These are phyloP conservation scores for Helicolenus hilgendorfi DNA, from an alignment of 2,797 vertebrate genomes.

Conservation along the genomic window DNA sequence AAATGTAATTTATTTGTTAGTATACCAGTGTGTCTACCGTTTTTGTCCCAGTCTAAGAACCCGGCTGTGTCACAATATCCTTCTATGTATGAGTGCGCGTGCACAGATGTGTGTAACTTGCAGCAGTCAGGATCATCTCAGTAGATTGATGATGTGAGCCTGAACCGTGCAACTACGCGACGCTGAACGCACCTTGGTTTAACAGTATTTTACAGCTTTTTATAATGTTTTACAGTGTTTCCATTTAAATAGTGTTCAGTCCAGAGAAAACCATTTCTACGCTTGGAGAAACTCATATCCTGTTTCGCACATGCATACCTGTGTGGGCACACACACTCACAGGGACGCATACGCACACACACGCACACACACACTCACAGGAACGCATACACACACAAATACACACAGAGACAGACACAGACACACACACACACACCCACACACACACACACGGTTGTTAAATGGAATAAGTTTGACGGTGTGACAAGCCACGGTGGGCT, in stretches of 20 bases:
- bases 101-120: not conserved
- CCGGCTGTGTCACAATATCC: not conserved
- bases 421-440: not conserved
- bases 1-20: too few species aligned
- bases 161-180: slow-evolving; percentile 48
- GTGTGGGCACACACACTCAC: not conserved
- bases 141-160: slow-evolving; percentile 67
- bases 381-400: fast-evolving
- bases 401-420: not conserved
- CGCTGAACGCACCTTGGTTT: slow-evolving; percentile 57
- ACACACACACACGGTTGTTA: slow-evolving; percentile 8
- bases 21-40: not conserved
- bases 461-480: slow-evolving; percentile 56
- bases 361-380: not conserved
- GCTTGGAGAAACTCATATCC: slow-evolving; percentile 60
- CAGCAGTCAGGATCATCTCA: slow-evolving; percentile 56
- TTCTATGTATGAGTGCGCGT: not conserved
- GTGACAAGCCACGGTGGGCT: slow-evolving; percentile 42
- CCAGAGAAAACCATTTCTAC: slow-evolving; percentile 75
- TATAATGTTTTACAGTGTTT: slow-evolving; percentile 66
- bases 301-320: slow-evolving; percentile 27
- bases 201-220: slow-evolving; percentile 64
- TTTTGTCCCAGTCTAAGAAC: not conserved
- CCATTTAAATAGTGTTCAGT: slow-evolving; percentile 75
- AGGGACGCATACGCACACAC: not conserved